Conservation (phyloP, 2,113 vertebrate species). For the Solenodon paradoxus region DNA sequence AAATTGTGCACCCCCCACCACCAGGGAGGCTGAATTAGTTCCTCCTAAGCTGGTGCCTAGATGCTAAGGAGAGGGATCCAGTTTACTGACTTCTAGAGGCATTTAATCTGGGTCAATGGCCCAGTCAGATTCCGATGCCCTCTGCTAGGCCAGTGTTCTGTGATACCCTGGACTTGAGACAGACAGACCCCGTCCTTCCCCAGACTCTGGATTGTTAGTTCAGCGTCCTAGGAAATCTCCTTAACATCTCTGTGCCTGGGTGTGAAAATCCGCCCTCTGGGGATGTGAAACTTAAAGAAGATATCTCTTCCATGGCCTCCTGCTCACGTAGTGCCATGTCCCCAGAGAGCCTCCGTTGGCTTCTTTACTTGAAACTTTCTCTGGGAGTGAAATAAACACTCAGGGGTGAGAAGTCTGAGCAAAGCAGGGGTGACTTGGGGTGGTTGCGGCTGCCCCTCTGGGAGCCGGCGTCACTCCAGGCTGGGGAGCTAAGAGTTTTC, state of each 20-base stretch:
- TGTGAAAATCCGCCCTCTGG: neutral
- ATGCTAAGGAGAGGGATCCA: neutral
- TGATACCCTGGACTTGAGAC: neutral
- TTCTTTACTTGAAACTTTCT: neutral
- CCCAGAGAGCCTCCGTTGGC: neutral
- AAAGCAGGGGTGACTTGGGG: neutral
- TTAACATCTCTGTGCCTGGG: neutral
- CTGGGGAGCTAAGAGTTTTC: neutral
- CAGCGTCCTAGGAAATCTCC: neutral
- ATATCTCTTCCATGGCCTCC: too few relatives aligned
- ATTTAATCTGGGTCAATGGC: neutral
- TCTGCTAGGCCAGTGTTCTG: neutral
- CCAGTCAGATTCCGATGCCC: neutral
- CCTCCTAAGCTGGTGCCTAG: neutral
- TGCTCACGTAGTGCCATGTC: neutral
- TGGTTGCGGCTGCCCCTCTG: neutral
- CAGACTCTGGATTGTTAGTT: neutral
- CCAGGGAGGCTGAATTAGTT: neutral
- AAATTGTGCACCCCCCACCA: fast-evolving
- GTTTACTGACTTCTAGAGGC: neutral
- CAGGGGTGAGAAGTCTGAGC: neutral
- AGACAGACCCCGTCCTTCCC: neutral
- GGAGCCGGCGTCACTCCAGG: neutral
- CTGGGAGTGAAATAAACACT: neutral
- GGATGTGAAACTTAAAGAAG: neutral